Conservation (phyloP, 2,888 invertebrate species). For the Metalampra italica region DNA sequence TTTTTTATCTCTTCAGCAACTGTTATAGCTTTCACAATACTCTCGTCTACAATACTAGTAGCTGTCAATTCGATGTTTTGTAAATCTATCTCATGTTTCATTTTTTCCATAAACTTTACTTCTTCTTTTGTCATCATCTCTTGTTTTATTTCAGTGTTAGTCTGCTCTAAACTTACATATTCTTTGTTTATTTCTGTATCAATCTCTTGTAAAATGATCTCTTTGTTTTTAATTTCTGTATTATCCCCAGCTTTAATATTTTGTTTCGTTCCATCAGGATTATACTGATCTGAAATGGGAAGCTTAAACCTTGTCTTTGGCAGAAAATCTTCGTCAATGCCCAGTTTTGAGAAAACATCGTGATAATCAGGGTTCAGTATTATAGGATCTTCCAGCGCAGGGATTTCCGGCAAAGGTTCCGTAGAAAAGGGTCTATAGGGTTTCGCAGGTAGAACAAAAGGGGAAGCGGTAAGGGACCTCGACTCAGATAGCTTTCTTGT, state of each 20-base stretch:
- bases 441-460: slow-evolving; percentile 40
- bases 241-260: slow-evolving; percentile 16
- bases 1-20: slow-evolving; percentile 53
- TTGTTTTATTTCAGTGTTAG: slow-evolving; percentile 10
- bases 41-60: slow-evolving; percentile 48
- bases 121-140: slow-evolving; percentile 12
- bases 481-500: slow-evolving; percentile 15
- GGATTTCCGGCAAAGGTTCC: slow-evolving; percentile 46
- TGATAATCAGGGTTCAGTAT: slow-evolving; percentile 53
- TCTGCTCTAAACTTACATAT: slow-evolving; percentile 8
- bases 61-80: slow-evolving; percentile 55
- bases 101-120: slow-evolving; percentile 13
- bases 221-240: slow-evolving; percentile 10
- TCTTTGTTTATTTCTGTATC: slow-evolving; percentile 14
- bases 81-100: slow-evolving; percentile 32
- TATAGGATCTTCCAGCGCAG: slow-evolving; percentile 58
- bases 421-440: slow-evolving; percentile 60
- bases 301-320: slow-evolving; percentile 49
- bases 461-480: slow-evolving; percentile 46
- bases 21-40: slow-evolving; percentile 51
- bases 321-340: slow-evolving; percentile 29
- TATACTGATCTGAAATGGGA: slow-evolving; percentile 59
- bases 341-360: slow-evolving; percentile 41
- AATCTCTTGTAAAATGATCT: slow-evolving; percentile 11
- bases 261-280: slow-evolving; percentile 40